Evolutionary conservation across 1,140 invertebrate genomes (phyloP), one percentile per base, ranked within the genome.

Genomic region (Leptonema lineaticorne): DNA sequence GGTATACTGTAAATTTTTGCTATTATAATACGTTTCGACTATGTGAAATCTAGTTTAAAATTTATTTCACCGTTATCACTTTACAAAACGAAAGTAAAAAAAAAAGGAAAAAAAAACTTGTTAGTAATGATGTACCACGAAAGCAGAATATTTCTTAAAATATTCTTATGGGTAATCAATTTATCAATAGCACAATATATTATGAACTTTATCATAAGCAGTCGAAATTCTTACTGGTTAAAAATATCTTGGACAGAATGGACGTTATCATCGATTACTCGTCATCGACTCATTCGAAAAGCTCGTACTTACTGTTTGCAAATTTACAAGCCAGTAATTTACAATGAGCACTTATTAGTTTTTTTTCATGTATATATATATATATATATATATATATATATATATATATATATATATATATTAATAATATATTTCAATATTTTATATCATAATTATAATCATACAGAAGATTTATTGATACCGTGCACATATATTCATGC

Each of bases 241-340:
- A 67, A 27, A 67, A 67, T 22, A 14, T 33, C 53, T 69, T 69
- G 67, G 67, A 69, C 67, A 69, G 64, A 56, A 45, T 69, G 67
- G 67, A 69, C 67, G 67, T 57, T 37, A 67, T 59, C 29, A 59
- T 45, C 45, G 22, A 53, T 16, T 60, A 46, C 57, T 58, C 14
- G 16, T 22, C 20, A 11, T 53, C 27, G 4, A 9, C 27, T 24
- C 22, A 22, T 22, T 22, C 18, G n/a, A 26, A 24, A 53, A 22
- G 50, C 50, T 53, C 50, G 8, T 16, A n/a, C 16, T 45, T 7
- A 45, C 20, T 53, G 50, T 53, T 22, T 26, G 50, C 24, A 22
- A 14, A 53, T 18, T n/a, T n/a, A n/a, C n/a, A n/a, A n/a, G n/a
- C n/a, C n/a, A n/a, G n/a, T n/a, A n/a, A n/a, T n/a, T n/a, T n/a